Percentiles rank a stretch among this genome's conserved stretches.
Conservation (phyloP, 2,113 vertebrate genomes). For the Vulpes ferrilata region DNA sequence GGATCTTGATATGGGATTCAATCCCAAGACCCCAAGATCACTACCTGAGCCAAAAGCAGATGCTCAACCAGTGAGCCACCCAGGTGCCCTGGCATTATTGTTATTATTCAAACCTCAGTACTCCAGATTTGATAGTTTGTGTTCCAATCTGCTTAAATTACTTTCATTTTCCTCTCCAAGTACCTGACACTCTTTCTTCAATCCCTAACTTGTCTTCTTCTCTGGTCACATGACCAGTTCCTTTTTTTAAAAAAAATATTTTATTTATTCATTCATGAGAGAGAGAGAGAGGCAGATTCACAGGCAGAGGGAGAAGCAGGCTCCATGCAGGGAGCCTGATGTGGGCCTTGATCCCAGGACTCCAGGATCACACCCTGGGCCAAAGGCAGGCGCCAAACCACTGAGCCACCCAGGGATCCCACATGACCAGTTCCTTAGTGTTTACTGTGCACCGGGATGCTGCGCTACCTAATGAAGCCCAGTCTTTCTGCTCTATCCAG, state of each 20-base stretch:
- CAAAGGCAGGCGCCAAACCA: too few species aligned
- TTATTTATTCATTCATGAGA: too few species aligned
- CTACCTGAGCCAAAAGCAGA: too few species aligned
- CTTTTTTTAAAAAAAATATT: too few species aligned
- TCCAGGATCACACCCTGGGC: too few species aligned
- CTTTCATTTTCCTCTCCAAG: background rate
- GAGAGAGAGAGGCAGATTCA: too few species aligned
- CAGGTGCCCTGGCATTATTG: background rate
- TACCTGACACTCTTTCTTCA: conserved; percentile 1
- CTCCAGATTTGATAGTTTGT: background rate
- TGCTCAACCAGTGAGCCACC: too few species aligned
- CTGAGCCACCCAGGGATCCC: background rate
- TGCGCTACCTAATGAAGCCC: background rate
- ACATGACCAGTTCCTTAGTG: background rate
- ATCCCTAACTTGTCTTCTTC: background rate
- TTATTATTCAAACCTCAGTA: background rate
- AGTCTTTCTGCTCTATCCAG: background rate
- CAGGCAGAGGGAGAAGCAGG: too few species aligned
- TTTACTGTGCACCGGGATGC: background rate
- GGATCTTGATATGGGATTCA: too few species aligned
- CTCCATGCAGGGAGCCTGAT: too few species aligned
- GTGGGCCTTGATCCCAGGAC: too few species aligned
- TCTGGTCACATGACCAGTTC: background rate
- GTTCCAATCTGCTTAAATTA: background rate
- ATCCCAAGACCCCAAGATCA: too few species aligned